Evolutionary conservation across 2,113 vertebrate species (phyloP).

Genomic region (Balaeniceps rex): DNA sequence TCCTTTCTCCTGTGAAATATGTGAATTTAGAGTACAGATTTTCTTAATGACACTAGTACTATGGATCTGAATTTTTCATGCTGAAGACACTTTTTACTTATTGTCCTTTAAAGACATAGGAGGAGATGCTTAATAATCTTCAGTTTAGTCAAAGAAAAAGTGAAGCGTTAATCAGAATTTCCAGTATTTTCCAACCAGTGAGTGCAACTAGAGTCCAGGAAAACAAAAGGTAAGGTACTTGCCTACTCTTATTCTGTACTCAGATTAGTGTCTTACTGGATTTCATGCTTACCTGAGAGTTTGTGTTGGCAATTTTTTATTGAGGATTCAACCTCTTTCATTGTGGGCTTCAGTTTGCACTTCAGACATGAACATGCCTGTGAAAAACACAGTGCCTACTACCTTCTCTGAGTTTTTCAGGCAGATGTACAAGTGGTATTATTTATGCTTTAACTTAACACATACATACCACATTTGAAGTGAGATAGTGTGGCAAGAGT

Average conservation of each 20-base stretch:
- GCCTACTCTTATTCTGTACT: not conserved
- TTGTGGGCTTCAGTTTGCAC: not conserved
- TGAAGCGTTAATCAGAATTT: not conserved
- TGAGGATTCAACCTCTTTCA: not conserved
- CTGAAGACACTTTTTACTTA: not conserved
- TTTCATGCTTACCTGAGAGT: not conserved
- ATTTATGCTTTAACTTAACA: constrained; percentile 48
- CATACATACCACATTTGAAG: constrained; percentile 59
- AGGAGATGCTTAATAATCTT: not conserved
- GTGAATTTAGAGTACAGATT: not conserved
- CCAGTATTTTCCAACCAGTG: not conserved
- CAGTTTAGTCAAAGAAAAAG: not conserved
- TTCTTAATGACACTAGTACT: not conserved
- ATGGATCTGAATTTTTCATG: not conserved
- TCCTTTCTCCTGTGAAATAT: not conserved
- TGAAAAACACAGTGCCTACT: not conserved
- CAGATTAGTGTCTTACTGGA: not conserved
- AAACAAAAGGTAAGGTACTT: not conserved
- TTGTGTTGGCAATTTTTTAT: not conserved
- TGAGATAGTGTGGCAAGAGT: constrained; percentile 37
- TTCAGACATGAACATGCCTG: not conserved
- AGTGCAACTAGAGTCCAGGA: not conserved
- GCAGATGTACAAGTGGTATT: constrained; percentile 50
- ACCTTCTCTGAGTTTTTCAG: constrained; percentile 15
- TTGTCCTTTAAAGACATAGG: not conserved